Conservation (phyloP, 2,888 invertebrate genomes). For the Tubiluchus corallicola region DNA sequence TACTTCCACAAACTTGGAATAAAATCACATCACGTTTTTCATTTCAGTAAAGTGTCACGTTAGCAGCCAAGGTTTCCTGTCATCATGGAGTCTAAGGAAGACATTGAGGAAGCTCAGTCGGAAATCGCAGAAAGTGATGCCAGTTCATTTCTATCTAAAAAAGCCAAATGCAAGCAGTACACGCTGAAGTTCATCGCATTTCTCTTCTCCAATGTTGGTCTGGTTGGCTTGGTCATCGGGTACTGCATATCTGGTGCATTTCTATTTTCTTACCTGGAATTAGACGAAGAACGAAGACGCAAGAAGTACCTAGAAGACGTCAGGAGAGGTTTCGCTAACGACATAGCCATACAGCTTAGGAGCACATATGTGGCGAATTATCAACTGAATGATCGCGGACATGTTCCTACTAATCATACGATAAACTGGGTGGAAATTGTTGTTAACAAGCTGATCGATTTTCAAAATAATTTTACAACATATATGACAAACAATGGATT, state of each 20-base stretch:
- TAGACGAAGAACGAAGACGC: conserved; percentile 47
- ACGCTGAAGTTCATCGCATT: conserved; percentile 34
- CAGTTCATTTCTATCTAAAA: background rate
- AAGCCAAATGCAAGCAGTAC: background rate
- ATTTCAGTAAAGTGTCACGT: too few species aligned
- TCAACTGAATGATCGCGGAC: too few species aligned
- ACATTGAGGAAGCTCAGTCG: background rate
- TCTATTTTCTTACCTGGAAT: conserved; percentile 58
- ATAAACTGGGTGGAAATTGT: background rate
- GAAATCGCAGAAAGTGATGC: background rate
- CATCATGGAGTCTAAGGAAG: too few species aligned
- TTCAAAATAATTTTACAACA: background rate
- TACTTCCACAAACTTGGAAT: too few species aligned
- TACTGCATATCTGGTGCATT: conserved; percentile 75
- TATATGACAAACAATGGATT: background rate
- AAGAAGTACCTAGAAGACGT: background rate
- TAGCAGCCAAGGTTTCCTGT: too few species aligned
- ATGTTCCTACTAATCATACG: too few species aligned
- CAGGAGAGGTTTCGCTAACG: background rate
- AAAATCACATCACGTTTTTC: too few species aligned
- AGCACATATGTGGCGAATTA: too few species aligned
- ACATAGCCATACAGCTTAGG: background rate
- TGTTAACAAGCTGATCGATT: background rate
- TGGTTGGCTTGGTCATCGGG: conserved; percentile 66
- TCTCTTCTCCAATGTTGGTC: conserved; percentile 66